Evolutionary conservation across 1,140 invertebrate genomes (phyloP).

Genomic region (Diabrotica undecimpunctata): DNA sequence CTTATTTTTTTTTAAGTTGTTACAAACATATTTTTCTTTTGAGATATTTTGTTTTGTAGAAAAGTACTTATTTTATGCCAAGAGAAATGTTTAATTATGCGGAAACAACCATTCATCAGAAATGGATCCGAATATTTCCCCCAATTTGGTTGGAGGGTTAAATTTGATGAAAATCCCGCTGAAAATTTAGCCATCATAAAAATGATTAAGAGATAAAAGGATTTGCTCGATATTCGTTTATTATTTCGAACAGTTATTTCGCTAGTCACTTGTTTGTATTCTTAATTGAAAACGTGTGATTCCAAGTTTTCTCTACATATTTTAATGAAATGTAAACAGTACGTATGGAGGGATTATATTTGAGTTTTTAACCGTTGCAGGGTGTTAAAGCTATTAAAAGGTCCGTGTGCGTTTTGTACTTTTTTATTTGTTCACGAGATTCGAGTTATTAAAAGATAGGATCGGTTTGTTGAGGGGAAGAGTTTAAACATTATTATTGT

Average conservation of each 20-base stretch:
- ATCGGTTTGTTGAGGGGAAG: too few species aligned
- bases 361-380: conserved; percentile 37
- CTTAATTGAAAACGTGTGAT: conserved; percentile 44
- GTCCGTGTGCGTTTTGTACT: not conserved
- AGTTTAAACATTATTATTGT: too few species aligned
- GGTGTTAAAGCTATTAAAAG: conserved; percentile 18
- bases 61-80: too few species aligned
- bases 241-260: conserved; percentile 32
- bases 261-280: conserved; percentile 39
- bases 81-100: too few species aligned
- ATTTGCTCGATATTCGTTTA: conserved; percentile 10
- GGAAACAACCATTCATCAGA: too few species aligned
- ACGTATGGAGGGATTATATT: conserved; percentile 38
- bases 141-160: too few species aligned
- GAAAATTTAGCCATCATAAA: conserved; percentile 9
- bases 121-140: too few species aligned
- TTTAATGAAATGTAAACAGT: conserved; percentile 45
- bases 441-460: conserved; percentile 4
- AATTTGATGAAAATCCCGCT: too few species aligned
- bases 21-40: too few species aligned
- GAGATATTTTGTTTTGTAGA: too few species aligned
- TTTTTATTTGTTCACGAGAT: conserved; percentile 6
- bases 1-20: too few species aligned
- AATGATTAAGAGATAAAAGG: conserved; percentile 17
- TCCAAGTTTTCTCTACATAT: conserved; percentile 38